A percentile compares a stretch with the other conserved stretches of the same genome.
phyloP scores from a whole-genome alignment of 2,888 invertebrate species.

The Drosophila incognita region DNA sequence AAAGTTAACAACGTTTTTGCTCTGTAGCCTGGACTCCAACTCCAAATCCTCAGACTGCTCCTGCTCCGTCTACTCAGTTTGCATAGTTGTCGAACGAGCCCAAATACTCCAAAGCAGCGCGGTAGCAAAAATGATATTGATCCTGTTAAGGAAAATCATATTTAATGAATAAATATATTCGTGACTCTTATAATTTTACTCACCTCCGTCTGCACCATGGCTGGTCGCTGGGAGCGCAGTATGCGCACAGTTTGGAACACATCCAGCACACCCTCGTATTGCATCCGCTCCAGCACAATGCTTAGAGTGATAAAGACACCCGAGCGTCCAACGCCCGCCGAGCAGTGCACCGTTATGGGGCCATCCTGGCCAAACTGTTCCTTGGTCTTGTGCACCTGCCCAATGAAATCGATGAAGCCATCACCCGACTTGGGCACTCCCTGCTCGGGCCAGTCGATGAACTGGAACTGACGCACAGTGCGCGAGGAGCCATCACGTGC shows the following conservation, averaged over 20 bases:
- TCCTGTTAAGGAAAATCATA: conserved; percentile 88
- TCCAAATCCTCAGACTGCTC: neutral
- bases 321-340: conserved; percentile 98
- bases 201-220: conserved; percentile 99
- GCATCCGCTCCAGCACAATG: conserved; percentile 99
- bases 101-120: conserved; percentile 98
- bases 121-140: conserved; percentile 99
- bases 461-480: conserved; percentile 98
- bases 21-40: conserved; percentile 36
- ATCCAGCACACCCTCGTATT: conserved; percentile 99
- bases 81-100: conserved; percentile 99
- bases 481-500: conserved; percentile 98
- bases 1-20: conserved; percentile 53
- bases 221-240: conserved; percentile 98
- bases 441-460: conserved; percentile 98
- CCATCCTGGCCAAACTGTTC: conserved; percentile 99
- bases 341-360: conserved; percentile 99
- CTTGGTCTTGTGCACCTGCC: conserved; percentile 99
- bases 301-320: conserved; percentile 99
- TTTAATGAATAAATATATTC: neutral
- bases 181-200: conserved; percentile 35
- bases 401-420: conserved; percentile 99
- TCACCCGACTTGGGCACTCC: conserved; percentile 99
- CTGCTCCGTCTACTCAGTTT: conserved; percentile 87
- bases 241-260: conserved; percentile 99